Evolutionary conservation across 2,797 vertebrate genomes (phyloP), one percentile per base, ranked within the genome.

Genomic region (Lates japonicus): DNA sequence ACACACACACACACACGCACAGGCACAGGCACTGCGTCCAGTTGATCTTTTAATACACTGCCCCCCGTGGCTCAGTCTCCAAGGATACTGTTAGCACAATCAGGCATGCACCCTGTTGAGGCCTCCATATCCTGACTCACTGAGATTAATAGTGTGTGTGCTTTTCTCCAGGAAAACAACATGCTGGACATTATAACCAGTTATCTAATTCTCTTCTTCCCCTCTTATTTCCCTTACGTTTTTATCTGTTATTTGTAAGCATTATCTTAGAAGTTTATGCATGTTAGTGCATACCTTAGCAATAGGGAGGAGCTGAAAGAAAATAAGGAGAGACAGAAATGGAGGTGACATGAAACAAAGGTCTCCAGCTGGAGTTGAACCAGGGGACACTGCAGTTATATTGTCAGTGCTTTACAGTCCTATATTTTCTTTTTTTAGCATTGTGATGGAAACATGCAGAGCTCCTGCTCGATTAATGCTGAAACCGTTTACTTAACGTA

Each of bases 21-120:
- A 10, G 22, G n/a, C n/a, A 66, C 54, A 75, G 66, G 67, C 60
- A 61, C 57, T 64, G 57, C 72, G 75, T 83, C 81, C 57, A 11
- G 73, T 77, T 82, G 72, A 82, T 91, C 86, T 90, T 79, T 83
- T 83, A 82, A 87, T 88, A 74, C 63, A 58, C 58, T 81, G 37
- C 83, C 79, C 73, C 87, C 83, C 64, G 25, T 54, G 66, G 76
- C 76, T 89, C 62, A 20, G 82, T 94, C 83, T 87, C 93, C 88
- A 82, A 62, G 92, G 88, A 74, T 74, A 90, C 87, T 66, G 88
- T 83, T 90, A 91, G n/a, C n/a, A 87, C 86, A 89, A 87, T 83
- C 77, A 82, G 83, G 72, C 70, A 78, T n/a, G 70, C 82, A 80
- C 65, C 76, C 63, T 74, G 31, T 78, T 85, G 82, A 74, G 75